A percentile compares a stretch with the other conserved stretches of the same genome.
These are phyloP conservation scores for Eptatretus burgeri DNA, from an alignment of 2,113 vertebrate species.

Conservation along the genomic window DNA sequence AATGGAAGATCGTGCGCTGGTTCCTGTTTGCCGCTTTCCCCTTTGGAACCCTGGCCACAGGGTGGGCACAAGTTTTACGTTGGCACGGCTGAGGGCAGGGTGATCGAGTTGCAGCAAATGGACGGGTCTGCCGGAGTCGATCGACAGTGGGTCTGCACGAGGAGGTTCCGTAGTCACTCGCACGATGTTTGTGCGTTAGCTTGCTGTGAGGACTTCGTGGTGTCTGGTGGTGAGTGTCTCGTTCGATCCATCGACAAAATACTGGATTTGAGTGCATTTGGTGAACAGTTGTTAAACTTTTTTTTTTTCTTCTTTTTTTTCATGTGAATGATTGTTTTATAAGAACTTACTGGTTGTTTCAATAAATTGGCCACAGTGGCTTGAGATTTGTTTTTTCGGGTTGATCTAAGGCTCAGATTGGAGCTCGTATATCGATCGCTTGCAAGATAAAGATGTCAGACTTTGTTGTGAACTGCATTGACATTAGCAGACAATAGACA, in stretches of 20 bases:
- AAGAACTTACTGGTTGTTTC: too few relatives aligned
- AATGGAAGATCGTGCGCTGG: too few relatives aligned
- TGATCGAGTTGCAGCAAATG: slow-evolving; percentile 58
- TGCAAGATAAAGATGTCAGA: too few relatives aligned
- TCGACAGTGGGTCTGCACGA: slow-evolving; percentile 46
- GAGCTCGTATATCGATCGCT: too few relatives aligned
- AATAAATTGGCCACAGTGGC: too few relatives aligned
- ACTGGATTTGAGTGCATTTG: neutral
- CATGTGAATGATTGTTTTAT: neutral
- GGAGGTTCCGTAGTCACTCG: slow-evolving; percentile 53
- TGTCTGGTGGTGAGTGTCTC: slow-evolving; percentile 44
- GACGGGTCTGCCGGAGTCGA: slow-evolving; percentile 17
- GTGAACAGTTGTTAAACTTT: neutral
- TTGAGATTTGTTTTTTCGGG: too few relatives aligned
- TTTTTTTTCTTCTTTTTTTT: too few relatives aligned
- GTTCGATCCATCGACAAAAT: too few relatives aligned
- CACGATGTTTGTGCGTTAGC: slow-evolving; percentile 48
- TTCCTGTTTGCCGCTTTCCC: too few relatives aligned
- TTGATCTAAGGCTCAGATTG: too few relatives aligned
- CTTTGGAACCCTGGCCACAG: slow-evolving; percentile 16
- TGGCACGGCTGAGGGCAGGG: slow-evolving; percentile 46
- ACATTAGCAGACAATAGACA: too few relatives aligned
- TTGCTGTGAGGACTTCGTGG: slow-evolving; percentile 31
- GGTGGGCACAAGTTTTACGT: slow-evolving; percentile 48
- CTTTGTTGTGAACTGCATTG: too few relatives aligned